These are phyloP conservation scores for Catagonus wagneri DNA, from an alignment of 2,113 vertebrate genomes.

Conservation along the genomic window DNA sequence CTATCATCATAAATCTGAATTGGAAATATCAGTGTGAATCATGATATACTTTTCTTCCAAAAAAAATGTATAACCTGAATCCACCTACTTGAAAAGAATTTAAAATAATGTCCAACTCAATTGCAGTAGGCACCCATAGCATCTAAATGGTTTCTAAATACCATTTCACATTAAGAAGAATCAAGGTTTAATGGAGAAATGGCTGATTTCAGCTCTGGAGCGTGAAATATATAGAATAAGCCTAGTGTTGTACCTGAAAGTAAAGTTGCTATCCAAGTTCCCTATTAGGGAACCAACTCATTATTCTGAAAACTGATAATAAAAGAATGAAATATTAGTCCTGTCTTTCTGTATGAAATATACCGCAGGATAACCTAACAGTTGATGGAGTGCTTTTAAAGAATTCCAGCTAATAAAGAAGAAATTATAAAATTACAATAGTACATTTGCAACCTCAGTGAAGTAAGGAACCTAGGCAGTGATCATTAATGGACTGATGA, in stretches of 20 bases:
- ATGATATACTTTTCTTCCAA: not conserved
- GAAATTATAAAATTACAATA: conserved; percentile 10
- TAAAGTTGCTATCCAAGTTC: not conserved
- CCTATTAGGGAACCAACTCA: not conserved
- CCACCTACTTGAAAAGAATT: not conserved
- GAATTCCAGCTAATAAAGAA: conserved; percentile 38
- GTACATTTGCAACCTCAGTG: not conserved
- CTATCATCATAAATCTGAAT: not conserved
- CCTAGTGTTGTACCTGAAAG: not conserved
- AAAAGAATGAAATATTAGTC: not conserved
- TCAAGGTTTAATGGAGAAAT: not conserved
- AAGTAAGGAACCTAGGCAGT: conserved; percentile 24
- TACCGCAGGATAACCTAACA: not conserved
- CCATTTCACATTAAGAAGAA: conserved; percentile 10
- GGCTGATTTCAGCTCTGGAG: not conserved
- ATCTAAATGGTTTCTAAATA: conserved; percentile 13
- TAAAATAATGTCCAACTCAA: not conserved
- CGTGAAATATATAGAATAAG: not conserved
- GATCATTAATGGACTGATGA: conserved; percentile 9
- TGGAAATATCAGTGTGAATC: conserved; percentile 17
- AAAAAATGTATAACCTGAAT: not conserved
- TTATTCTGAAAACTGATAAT: conserved; percentile 45
- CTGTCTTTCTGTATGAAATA: not conserved
- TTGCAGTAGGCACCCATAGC: not conserved
- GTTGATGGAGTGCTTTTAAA: not conserved